Percentiles rank a stretch among this genome's conserved stretches.
Conservation (phyloP, 2,797 vertebrate genomes). For the Gadopsis marmoratus region DNA sequence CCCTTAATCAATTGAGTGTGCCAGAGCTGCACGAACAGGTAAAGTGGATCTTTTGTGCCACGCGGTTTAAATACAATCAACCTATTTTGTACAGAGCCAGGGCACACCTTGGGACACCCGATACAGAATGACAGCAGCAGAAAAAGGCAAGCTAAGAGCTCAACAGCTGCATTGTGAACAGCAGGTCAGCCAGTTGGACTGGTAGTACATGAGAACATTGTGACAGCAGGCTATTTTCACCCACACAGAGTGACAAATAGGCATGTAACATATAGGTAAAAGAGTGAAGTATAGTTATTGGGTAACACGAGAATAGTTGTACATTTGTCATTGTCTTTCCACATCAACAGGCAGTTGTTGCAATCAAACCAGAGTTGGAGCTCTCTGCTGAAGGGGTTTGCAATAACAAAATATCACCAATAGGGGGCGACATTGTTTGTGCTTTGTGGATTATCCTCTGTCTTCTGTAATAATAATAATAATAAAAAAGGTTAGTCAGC, state of each 20-base stretch:
- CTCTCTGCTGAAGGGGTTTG: conserved; percentile 7
- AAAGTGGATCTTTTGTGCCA: conserved; percentile 48
- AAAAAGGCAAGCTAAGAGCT: neutral
- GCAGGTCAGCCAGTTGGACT: conserved; percentile 47
- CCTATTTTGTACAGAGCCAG: conserved; percentile 23
- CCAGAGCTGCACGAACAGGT: conserved; percentile 39
- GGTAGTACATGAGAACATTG: conserved; percentile 17
- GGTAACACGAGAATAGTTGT: conserved; percentile 1
- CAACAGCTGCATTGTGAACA: conserved; percentile 8
- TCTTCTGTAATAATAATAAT: neutral
- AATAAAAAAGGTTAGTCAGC: conserved; percentile 43
- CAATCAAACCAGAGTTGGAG: conserved; percentile 3
- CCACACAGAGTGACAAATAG: conserved; percentile 42
- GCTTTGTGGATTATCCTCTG: conserved; percentile 27
- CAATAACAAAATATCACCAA: conserved; percentile 40
- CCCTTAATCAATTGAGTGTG: conserved; percentile 30
- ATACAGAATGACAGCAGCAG: conserved; percentile 4
- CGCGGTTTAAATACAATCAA: conserved; percentile 42
- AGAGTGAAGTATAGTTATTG: conserved; percentile 23
- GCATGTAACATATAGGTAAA: conserved; percentile 18
- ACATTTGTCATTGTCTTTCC: conserved; percentile 16
- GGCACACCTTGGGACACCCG: conserved; percentile 48
- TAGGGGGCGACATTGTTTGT: conserved; percentile 73
- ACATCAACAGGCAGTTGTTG: neutral
- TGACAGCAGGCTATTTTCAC: conserved; percentile 24